Evolutionary conservation across 2,113 vertebrate genomes (phyloP), one percentile per base, ranked within the genome.

Genomic region (Scytalopus superciliaris): DNA sequence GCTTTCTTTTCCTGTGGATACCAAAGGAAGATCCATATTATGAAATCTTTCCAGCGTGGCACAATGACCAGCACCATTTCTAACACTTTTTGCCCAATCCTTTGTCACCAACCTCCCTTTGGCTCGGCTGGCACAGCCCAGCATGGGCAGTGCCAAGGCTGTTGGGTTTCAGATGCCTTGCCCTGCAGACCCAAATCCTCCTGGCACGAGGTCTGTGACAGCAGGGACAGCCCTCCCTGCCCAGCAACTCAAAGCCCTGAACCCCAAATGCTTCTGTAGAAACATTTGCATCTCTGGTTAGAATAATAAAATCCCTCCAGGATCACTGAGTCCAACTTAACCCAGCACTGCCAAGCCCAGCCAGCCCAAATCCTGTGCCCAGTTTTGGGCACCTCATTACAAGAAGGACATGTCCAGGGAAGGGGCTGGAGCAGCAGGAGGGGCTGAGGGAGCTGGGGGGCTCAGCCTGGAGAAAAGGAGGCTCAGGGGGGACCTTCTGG

Each of bases 41-140:
- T 44, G 60, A 56, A 83, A 87, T 3, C 18, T 47, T 57, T 22
- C 80, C 69, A 52, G 10, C 2, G 18, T 28, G 78, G 25, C 16
- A 3, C 6, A 44, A 50, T 0, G 4, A 42, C 39, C 37, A n/a
- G 40, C 74, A n/a, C 14, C 0, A 2, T 75, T 82, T n/a, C 66
- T 45, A 30, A 10, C 0, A 4, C 7, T 3, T 75, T 93, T 55
- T 63, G 12, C n/a, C 56, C 40, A n/a, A 1, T 44, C 30, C 10
- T 63, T 55, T 47, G 44, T 64, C 28, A 67, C 40, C 40, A 42
- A 27, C 22, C 42, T 69, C 37, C 44, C 33, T 59, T 8, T 7
- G 11, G n/a, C 57, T 42, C 6, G 27, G 44, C 42, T 67, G 84
- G n/a, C 17, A 5, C 50, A 49, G 14, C 79, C 66, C 30, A 39